phyloP scores from a whole-genome alignment of 2,797 vertebrate genomes.

The Rhinichthys osculus region DNA sequence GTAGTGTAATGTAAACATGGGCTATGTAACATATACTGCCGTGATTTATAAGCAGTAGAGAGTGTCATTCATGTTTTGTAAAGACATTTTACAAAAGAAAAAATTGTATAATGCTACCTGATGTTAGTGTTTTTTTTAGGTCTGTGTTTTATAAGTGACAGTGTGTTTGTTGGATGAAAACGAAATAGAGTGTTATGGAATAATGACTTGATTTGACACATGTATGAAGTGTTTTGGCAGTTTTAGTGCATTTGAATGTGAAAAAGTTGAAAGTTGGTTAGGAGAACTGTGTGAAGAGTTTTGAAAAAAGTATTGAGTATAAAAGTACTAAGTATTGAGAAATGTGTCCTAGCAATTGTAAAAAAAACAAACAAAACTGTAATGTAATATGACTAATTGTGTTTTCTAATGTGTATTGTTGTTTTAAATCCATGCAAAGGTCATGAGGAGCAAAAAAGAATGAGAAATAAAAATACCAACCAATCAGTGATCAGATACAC shows the following conservation, averaged over 20 bases:
- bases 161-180: background rate
- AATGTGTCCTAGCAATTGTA: background rate
- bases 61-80: no score
- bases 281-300: background rate
- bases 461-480: conserved; percentile 72
- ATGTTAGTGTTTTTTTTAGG: background rate
- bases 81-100: no score
- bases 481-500: conserved; percentile 85
- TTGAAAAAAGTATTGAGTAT: background rate
- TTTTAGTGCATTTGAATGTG: background rate
- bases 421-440: conserved; percentile 16
- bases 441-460: conserved; percentile 49
- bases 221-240: background rate
- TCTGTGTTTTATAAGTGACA: background rate
- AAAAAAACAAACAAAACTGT: background rate
- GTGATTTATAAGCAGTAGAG: no score
- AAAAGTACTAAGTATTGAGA: background rate
- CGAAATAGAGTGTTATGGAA: background rate
- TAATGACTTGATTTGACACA: background rate
- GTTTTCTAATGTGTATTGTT: background rate
- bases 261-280: background rate
- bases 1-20: no score
- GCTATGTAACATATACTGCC: no score
- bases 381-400: background rate
- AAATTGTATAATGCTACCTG: no score